Evolutionary conservation across 2,797 vertebrate genomes (phyloP), one percentile per base, ranked within the genome.

Genomic region (Halcyon badia): DNA sequence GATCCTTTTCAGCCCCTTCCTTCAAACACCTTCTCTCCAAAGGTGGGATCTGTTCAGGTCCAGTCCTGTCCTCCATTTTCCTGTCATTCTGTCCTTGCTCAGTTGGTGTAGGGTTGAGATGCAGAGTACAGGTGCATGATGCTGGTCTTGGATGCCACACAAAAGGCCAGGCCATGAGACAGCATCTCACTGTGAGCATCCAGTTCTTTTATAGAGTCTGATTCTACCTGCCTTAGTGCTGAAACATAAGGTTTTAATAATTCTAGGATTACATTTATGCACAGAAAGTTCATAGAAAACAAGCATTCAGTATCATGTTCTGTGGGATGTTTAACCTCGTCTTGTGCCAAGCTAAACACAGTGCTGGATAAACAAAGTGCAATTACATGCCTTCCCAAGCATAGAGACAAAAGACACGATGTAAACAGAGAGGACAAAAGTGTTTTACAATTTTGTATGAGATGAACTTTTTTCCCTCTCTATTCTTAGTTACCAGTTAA

Each of bases 321-420:
- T 65, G 49, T 69, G 54, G 64, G 77, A 72, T 56, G 39, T 86
- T 81, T 57, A 81, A 35, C 49, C 56, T 83, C 39, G 37, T 64
- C 22, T 30, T 25, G 31, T 66, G 81, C 62, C 83, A 94, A 90
- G 41, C 44, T 68, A 75, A 90, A 91, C 60, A 87, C 19, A 26
- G 35, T 83, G 37, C 65, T 87, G 30, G 24, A 78, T 86, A 76
- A 93, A 91, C 58, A 49, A 69, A 87, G 46, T 71, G 49, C 85
- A 83, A 87, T 94, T 91, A 76, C 20, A 58, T 0, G 0, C 62
- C 54, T 88, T 90, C 51, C 65, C 5, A 4, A 90, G 46, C 21
- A 60, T n/a, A 54, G 61, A 76, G 31, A 89, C 51, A 91, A 88
- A 83, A 84, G 72, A 64, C 2, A 5, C 54, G 35, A 54, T 86